Conservation (phyloP, 2,113 vertebrate genomes). For the Rattus rattus region DNA sequence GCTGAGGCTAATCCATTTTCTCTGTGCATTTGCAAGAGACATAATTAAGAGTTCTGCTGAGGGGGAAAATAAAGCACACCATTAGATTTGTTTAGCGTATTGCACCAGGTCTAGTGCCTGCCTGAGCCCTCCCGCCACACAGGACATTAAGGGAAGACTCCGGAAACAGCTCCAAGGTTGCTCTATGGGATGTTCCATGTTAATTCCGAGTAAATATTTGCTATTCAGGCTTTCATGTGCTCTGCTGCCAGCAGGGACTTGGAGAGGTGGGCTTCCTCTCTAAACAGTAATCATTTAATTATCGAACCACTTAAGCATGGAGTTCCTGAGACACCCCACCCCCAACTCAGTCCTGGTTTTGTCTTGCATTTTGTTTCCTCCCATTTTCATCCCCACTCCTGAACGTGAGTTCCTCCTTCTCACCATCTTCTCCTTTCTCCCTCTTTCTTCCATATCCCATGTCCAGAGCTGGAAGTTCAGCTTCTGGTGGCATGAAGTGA, state of each 20-base stretch:
- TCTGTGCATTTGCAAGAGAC: slow-evolving; percentile 52
- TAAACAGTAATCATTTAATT: slow-evolving; percentile 1
- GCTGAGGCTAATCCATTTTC: slow-evolving; percentile 76
- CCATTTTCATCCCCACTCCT: fast-evolving
- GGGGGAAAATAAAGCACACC: slow-evolving; percentile 71
- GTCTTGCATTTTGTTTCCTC: background rate
- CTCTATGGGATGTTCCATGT: background rate
- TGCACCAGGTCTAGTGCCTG: slow-evolving; percentile 32
- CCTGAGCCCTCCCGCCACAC: slow-evolving; percentile 60
- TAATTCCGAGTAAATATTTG: slow-evolving; percentile 66
- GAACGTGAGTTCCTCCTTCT: background rate
- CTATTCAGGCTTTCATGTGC: slow-evolving; percentile 32
- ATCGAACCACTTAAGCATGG: background rate
- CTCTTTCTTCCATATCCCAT: background rate
- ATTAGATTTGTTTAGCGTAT: slow-evolving; percentile 61
- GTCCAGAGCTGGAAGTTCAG: background rate
- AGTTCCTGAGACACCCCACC: background rate
- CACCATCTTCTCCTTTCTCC: background rate
- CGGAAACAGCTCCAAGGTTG: slow-evolving; percentile 18
- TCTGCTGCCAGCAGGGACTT: slow-evolving; percentile 54
- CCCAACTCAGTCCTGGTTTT: background rate
- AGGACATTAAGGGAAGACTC: slow-evolving; percentile 56
- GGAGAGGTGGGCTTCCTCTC: slow-evolving; percentile 48
- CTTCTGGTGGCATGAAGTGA: background rate
- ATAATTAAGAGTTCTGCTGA: slow-evolving; percentile 75